Evolutionary conservation across 2,888 invertebrate species (phyloP), one percentile per base, ranked within the genome.

Genomic region (Apodemia zela): DNA sequence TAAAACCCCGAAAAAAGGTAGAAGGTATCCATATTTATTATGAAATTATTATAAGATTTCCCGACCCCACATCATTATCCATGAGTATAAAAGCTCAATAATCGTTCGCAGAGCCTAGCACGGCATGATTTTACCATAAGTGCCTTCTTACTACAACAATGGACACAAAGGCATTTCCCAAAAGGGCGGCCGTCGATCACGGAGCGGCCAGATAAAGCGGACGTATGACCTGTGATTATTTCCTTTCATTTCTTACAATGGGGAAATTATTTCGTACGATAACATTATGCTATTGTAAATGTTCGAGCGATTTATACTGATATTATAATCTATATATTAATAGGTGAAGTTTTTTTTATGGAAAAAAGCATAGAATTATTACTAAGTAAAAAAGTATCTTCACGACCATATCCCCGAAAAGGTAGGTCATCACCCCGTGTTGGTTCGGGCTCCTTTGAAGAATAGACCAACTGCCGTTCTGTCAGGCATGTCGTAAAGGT

Each of bases 141-240:
- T 51, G 21, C 51, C 51, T 51, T 21, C 51, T 51, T 51, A 51
- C 21, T 51, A 13, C 21, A 51, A 51, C 51, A 51, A 51, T 54
- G 54, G 25, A 25, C 21, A 54, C 54, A 54, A 54, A 54, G 54
- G 25, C 18, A 54, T 42, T 25, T 15, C 15, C 21, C 54, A 18
- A 54, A 54, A 54, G 54, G 54, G 25, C 54, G 54, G 25, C 21
- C 54, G 54, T 54, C 54, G 54, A 54, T 54, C 54, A 54, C 54
- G 25, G 15, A 25, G 2, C 54, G 13, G 54, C 54, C 54, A 21
- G 54, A 54, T 54, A 54, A 54, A 54, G 25, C 15, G 54, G 54
- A 54, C 25, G 54, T 54, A 54, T 54, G 54, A 54, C 54, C 54
- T 54, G 54, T 54, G 54, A 54, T 54, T 54, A 54, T 54, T 54